These are phyloP conservation scores for Pocillopora verrucosa DNA, from an alignment of 64 coral and sea anemone species.

Conservation along the genomic window DNA sequence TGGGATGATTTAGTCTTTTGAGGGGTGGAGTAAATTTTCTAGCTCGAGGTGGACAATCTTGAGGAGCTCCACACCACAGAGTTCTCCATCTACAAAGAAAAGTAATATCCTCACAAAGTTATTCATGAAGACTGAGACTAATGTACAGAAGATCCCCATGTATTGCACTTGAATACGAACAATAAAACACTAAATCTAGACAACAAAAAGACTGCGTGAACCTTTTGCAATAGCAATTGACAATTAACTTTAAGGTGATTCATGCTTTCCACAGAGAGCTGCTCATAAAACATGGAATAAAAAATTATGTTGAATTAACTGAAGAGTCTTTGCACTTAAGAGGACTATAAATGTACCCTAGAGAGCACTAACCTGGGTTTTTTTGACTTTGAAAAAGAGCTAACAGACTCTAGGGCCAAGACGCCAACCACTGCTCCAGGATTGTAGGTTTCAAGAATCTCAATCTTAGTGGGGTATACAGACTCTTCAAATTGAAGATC, in stretches of 20 bases:
- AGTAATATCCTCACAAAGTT: too few relatives aligned
- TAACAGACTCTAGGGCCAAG: constrained; percentile 59
- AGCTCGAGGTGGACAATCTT: constrained; percentile 46
- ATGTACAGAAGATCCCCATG: too few relatives aligned
- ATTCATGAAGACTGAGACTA: too few relatives aligned
- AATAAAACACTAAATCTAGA: too few relatives aligned
- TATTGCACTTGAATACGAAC: too few relatives aligned
- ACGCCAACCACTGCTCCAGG: constrained; percentile 96
- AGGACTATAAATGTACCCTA: not conserved
- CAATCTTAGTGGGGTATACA: constrained; percentile 85
- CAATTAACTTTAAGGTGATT: not conserved
- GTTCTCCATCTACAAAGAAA: constrained; percentile 63
- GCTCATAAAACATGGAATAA: too few relatives aligned
- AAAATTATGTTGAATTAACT: too few relatives aligned
- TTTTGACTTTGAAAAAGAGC: not conserved
- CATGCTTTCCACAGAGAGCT: not conserved
- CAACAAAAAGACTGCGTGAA: not conserved
- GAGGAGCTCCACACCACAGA: constrained; percentile 69
- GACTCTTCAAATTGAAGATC: constrained; percentile 61
- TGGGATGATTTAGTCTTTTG: constrained; percentile 45
- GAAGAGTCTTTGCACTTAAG: not conserved
- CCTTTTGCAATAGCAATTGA: not conserved
- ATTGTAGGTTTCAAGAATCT: constrained; percentile 94
- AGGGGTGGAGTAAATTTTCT: constrained; percentile 57
- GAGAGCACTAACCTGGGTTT: not conserved